These are phyloP conservation scores for Gopherus evgoodei DNA, from an alignment of 2,113 vertebrate species.

Conservation along the genomic window DNA sequence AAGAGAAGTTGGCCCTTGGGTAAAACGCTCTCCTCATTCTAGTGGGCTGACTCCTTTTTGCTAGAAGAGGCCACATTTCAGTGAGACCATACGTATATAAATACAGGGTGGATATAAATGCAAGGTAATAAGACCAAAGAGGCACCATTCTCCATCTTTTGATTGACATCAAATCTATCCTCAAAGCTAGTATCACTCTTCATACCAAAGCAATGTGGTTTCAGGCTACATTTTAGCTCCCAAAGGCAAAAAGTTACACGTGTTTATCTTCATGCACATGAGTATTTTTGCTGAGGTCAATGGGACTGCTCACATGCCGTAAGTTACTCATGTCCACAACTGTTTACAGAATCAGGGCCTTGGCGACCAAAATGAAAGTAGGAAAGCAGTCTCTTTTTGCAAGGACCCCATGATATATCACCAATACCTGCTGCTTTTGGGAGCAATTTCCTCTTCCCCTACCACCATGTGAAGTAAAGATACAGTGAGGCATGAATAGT, in stretches of 20 bases:
- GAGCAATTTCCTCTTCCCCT: neutral
- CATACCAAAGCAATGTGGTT: neutral
- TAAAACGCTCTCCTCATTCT: neutral
- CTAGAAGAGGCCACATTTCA: neutral
- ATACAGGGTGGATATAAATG: neutral
- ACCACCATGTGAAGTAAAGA: neutral
- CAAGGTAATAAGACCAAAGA: neutral
- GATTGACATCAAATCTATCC: neutral
- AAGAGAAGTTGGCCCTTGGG: neutral
- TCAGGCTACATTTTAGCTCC: neutral
- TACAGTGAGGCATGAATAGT: neutral
- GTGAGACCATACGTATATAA: neutral
- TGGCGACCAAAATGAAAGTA: neutral
- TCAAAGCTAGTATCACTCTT: neutral
- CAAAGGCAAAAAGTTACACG: neutral
- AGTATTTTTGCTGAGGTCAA: neutral
- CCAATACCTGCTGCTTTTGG: neutral
- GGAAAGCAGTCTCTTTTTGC: neutral
- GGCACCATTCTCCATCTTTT: neutral
- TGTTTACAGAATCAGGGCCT: neutral
- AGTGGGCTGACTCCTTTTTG: neutral
- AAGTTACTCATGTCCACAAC: neutral
- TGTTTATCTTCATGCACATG: neutral
- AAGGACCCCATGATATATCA: neutral
- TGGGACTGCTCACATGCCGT: neutral